Conservation (phyloP, 2,888 invertebrate genomes). For the Ochropacha duplaris region DNA sequence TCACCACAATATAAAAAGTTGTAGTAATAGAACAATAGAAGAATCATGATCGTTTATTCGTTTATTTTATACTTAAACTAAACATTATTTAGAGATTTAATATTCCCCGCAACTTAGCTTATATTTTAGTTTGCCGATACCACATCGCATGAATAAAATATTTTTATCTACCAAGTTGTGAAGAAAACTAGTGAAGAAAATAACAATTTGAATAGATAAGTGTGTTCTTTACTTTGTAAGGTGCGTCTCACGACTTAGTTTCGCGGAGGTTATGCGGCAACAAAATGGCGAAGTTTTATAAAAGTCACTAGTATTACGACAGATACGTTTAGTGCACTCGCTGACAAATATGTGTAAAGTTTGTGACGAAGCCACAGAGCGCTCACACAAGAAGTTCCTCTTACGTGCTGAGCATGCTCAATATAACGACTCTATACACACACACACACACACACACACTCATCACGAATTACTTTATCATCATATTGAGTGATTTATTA, state of each 20-base stretch:
- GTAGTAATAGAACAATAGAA: too few relatives aligned
- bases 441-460: too few relatives aligned
- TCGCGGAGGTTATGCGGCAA: background rate
- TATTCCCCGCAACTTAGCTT: background rate
- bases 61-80: too few relatives aligned
- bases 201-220: constrained; percentile 45
- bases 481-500: constrained; percentile 53
- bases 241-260: constrained; percentile 29
- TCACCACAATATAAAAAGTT: too few relatives aligned
- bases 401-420: constrained; percentile 38
- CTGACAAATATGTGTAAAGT: constrained; percentile 42
- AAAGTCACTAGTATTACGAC: constrained; percentile 30
- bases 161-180: constrained; percentile 27
- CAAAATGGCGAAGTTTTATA: constrained; percentile 21
- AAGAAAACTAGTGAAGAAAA: constrained; percentile 35
- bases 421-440: constrained; percentile 14
- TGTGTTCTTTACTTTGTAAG: constrained; percentile 38
- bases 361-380: constrained; percentile 30
- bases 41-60: too few relatives aligned
- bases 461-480: constrained; percentile 54
- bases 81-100: too few relatives aligned
- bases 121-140: constrained; percentile 16
- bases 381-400: constrained; percentile 26
- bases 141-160: constrained; percentile 37
- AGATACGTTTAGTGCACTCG: constrained; percentile 9